A percentile compares a stretch with the other conserved stretches of the same genome.
phyloP scores from a whole-genome alignment of 2,113 vertebrate species.

The Microtus ochrogaster region DNA sequence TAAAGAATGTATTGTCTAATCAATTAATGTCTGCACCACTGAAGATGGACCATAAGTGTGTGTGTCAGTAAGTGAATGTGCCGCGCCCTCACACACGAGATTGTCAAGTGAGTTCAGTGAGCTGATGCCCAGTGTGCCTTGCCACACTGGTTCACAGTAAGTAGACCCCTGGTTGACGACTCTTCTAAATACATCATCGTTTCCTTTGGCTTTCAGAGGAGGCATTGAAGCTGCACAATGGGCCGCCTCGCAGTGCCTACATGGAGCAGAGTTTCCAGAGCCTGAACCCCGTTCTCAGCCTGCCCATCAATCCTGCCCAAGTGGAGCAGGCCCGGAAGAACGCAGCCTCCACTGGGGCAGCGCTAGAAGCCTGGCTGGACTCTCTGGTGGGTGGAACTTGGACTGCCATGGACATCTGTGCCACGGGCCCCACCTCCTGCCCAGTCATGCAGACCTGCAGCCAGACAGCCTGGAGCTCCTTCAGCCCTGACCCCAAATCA shows the following conservation, averaged over 20 bases:
- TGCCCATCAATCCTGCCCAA: conserved; percentile 90
- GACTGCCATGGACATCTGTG: conserved; percentile 94
- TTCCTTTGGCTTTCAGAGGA: conserved; percentile 90
- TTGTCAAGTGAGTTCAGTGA: accelerated
- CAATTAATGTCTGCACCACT: neutral
- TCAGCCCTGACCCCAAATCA: conserved; percentile 97
- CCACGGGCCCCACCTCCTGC: conserved; percentile 90
- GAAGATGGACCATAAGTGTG: accelerated
- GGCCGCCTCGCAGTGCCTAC: conserved; percentile 95
- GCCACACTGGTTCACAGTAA: accelerated
- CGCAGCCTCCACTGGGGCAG: conserved; percentile 88
- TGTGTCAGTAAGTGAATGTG: neutral
- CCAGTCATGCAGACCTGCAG: conserved; percentile 94
- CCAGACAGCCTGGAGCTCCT: conserved; percentile 96
- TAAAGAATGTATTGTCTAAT: neutral
- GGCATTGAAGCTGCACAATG: conserved; percentile 91
- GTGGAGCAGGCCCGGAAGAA: conserved; percentile 93
- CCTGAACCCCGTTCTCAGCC: conserved; percentile 95
- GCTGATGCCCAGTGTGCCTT: accelerated
- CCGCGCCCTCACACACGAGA: accelerated
- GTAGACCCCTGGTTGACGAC: accelerated
- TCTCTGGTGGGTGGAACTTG: conserved; percentile 91
- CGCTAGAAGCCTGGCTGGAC: conserved; percentile 95
- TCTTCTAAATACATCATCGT: neutral
- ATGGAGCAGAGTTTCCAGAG: conserved; percentile 99